Base-by-base conservation (phyloP, 1,140 invertebrate species). In the Rhagoletis zephyria region DNA sequence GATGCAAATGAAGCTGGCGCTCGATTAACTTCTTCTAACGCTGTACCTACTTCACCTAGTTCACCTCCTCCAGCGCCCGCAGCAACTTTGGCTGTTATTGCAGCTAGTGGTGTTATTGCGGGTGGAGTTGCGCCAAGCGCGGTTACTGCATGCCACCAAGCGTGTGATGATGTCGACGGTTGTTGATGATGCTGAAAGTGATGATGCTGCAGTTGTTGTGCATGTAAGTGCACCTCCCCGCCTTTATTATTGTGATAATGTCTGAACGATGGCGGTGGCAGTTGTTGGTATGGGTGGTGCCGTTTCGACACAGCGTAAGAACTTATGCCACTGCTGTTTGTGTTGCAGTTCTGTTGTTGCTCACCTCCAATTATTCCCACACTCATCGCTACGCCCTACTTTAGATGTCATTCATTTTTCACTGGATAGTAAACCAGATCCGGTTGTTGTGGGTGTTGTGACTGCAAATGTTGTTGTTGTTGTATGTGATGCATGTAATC, bases 351-450 rank as follows among this genome's bases (percentile, higher is more conserved):
- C 30, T 85, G 87, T 1, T 89, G 88, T 40, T 65, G 85, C 30
- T 86, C 70, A 14, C 16, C 60, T 45, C n/a, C 6, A 45, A 70
- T 7, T 59, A 61, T 30, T 16, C 85, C 88, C 87, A 86, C 90
- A 89, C 87, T 88, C 40, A 88, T 81, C 85, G 89, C 59, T 88
- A 89, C 86, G 86, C 59, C 86, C 91, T 89, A 90, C 89, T 91
- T 91, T 89, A 90, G 89, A 89, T 92, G 91, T 92, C 91, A 92
- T 90, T 93, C 92, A 87, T 93, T 93, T 86, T 93, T 93, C 88
- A 93, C 92, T 89, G 92, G 91, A 89, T 93, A 93, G 85, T 93
- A 93, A 85, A 93, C 90, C 45, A 88, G 61, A 63, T 92, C 92
- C 42, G 90, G 89, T 87, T 92, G 91, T 63, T 89, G 89, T 40